Conservation (phyloP, 2,888 invertebrate genomes). For the Miltochrista miniata region DNA sequence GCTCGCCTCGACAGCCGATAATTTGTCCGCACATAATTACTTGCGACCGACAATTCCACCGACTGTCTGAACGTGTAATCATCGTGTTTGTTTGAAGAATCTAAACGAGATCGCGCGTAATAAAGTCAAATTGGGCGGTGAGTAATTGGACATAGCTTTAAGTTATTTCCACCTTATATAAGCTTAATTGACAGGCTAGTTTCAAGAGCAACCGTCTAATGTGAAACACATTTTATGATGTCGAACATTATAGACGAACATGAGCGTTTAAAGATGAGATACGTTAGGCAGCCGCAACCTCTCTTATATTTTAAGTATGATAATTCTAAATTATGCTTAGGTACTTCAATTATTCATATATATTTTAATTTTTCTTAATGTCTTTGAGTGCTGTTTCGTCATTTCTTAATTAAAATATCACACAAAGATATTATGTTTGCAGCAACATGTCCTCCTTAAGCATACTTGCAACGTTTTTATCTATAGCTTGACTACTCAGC, state of each 20-base stretch:
- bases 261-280: too few species aligned
- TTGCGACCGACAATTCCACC: constrained; percentile 10
- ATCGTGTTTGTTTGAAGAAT: constrained; percentile 46
- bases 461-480: constrained; percentile 20
- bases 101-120: constrained; percentile 38
- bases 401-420: too few species aligned
- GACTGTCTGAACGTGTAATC: constrained; percentile 26
- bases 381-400: too few species aligned
- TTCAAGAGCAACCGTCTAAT: not conserved
- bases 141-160: constrained; percentile 21
- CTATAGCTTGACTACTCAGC: constrained; percentile 40
- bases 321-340: too few species aligned
- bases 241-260: not conserved
- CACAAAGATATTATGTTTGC: too few species aligned
- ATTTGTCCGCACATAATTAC: constrained; percentile 25
- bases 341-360: too few species aligned
- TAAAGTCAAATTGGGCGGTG: constrained; percentile 22
- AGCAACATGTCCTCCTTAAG: too few species aligned
- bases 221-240: not conserved
- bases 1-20: constrained; percentile 21
- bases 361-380: too few species aligned
- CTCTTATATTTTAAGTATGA: not conserved
- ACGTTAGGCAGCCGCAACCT: not conserved
- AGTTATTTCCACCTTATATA: constrained; percentile 2
- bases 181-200: constrained; percentile 8